Percentiles rank a stretch among this genome's conserved stretches.
Evolutionary conservation across 2,888 invertebrate species (phyloP).

Genomic region (Ichneumon xanthorius): DNA sequence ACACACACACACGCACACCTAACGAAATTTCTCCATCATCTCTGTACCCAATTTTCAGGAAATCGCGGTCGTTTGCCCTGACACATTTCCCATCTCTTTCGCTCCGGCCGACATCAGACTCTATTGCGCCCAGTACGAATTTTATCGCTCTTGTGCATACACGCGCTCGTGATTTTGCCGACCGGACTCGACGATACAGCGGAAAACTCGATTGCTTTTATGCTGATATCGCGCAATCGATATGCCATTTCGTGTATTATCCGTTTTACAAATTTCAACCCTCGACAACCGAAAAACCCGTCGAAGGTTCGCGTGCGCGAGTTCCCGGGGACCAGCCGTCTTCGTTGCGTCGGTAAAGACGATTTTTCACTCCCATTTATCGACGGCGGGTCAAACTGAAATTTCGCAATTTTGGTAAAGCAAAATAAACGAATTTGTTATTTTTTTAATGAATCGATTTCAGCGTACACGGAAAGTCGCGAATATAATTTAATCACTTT

Average conservation of each 20-base stretch:
- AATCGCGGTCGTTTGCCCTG: constrained; percentile 25
- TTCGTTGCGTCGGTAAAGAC: not conserved
- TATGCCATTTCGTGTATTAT: constrained; percentile 14
- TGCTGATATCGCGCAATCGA: constrained; percentile 38
- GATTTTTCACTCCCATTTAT: not conserved
- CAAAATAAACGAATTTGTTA: not conserved
- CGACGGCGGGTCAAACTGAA: not conserved
- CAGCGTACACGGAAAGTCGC: not conserved
- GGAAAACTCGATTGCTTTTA: constrained; percentile 38
- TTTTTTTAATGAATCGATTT: not conserved
- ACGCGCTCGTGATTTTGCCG: not conserved
- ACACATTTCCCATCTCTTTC: constrained; percentile 16
- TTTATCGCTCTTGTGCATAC: constrained; percentile 6
- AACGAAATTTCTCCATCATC: not conserved
- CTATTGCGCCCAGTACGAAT: not conserved
- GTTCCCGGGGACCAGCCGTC: not conserved
- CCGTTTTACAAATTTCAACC: constrained; percentile 1
- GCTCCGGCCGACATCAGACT: constrained; percentile 23
- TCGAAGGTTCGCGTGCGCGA: not conserved
- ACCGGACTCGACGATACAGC: constrained; percentile 19
- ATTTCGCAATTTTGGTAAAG: not conserved
- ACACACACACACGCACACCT: not conserved
- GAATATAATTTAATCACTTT: not conserved
- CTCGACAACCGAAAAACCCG: not conserved
- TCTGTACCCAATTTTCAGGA: constrained; percentile 32